Conservation (phyloP, 2,113 vertebrate species). For the Balaeniceps rex region DNA sequence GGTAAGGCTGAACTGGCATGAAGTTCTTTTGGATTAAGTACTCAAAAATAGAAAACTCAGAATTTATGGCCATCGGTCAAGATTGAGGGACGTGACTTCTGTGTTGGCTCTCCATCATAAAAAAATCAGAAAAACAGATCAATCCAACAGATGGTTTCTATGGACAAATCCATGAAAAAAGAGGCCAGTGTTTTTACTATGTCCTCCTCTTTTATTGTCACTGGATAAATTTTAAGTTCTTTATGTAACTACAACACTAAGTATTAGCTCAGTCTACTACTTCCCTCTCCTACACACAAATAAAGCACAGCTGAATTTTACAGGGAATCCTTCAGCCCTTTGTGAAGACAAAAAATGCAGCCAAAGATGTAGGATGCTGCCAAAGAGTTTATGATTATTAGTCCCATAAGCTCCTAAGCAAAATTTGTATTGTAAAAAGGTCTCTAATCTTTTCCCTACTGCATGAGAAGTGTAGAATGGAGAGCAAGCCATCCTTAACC, state of each 20-base stretch:
- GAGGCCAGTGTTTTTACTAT: background rate
- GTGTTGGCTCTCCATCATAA: background rate
- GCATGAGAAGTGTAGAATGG: background rate
- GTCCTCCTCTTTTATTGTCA: constrained; percentile 15
- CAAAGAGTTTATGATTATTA: constrained; percentile 31
- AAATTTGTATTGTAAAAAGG: background rate
- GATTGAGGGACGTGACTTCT: background rate
- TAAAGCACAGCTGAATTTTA: constrained; percentile 10
- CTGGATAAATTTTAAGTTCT: background rate
- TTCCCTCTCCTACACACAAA: constrained; percentile 4
- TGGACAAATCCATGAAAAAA: background rate
- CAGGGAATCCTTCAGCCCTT: background rate
- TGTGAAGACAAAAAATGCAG: background rate
- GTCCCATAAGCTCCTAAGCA: background rate
- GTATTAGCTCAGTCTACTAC: background rate
- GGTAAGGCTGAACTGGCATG: background rate
- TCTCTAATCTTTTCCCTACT: background rate
- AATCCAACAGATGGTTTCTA: background rate
- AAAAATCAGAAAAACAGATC: background rate
- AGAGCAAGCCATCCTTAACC: background rate
- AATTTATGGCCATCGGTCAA: background rate
- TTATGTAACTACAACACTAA: background rate
- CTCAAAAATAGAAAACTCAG: background rate
- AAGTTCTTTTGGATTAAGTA: background rate
- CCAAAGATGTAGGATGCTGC: background rate